Base-by-base conservation (phyloP, 2,113 vertebrate species). In the Hydropotes inermis region DNA sequence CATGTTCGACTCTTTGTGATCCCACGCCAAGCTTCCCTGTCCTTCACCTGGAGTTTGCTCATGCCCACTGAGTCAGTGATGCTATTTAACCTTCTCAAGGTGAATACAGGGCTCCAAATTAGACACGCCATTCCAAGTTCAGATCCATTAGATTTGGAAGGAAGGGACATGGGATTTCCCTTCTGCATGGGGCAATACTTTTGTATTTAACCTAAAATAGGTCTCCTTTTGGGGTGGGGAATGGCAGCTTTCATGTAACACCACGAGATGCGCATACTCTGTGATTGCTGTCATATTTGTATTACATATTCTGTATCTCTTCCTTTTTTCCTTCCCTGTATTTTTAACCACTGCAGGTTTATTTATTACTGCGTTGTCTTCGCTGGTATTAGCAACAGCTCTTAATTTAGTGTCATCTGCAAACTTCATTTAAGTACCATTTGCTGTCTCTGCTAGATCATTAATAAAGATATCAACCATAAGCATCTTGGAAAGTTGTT, bases 381-480 rank as follows among this genome's bases (percentile, higher is more conserved):
- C 97, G 36, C 76, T 95, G 70, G 36, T 97, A 91, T 95, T 96
- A 94, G 95, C 94, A 98, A 93, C 67, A 94, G 89, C 78, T 96
- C 93, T 95, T 95, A 94, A 98, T 97, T 97, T 97, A 94, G 78
- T 81, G 83, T 96, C 95, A 92, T 97, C 94, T 97, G 95, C 88
- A 97, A 98, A 97, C 82, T 94, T 98, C 93, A 97, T 91, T 97
- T 92, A 95, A 89, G 64, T 83, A 94, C 58, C 81, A 85, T 95
- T 98, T 97, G 96, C 95, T 97, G 54, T 89, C 94, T 97, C 91
- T 97, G 96, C 50, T 81, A 96, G 81, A 95, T 97, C 97, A 90
- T 97, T 98, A 98, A 97, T 97, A 96, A 95, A 95, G 93, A 98
- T n/a, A 64, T 97, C 96, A 95, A 74, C 79, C n/a, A 23, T 27